Evolutionary conservation across 2,888 invertebrate species (phyloP), one percentile per base, ranked within the genome.

Genomic region (Agrochola litura): DNA sequence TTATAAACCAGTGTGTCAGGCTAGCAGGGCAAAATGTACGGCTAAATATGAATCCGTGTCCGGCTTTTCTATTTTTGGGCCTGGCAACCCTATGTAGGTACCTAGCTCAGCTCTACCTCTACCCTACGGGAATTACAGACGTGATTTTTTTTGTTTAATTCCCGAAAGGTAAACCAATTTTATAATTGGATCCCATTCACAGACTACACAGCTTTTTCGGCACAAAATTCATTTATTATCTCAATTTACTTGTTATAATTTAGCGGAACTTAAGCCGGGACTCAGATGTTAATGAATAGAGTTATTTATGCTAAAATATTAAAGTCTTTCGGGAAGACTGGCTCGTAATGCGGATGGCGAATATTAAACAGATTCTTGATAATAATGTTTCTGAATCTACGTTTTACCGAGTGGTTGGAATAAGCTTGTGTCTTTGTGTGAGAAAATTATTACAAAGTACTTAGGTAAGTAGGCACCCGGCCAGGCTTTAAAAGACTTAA

Each of bases 241-340:
- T 64, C 64, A 84, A 88, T 82, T 86, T 77, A 82, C 85, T 87
- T 77, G 82, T 77, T 86, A 77, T 84, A 86, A 88, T 84, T 87
- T 84, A 70, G 64, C 84, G 65, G 41, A 88, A 83, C 72, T 81
- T 79, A 83, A 88, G 87, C 84, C 71, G 63, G 77, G 77, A 84
- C 72, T 66, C 76, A 60, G 87, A 82, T 86, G 87, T 67, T 84
- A 86, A 88, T 86, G 82, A 88, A 88, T 84, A 76, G 72, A 86
- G 79, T 78, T 86, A 88, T 88, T 88, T 87, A 88, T 88, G 87
- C 85, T 86, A 88, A 87, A 87, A 86, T 87, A 87, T 87, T 76
- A 82, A 82, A 88, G 87, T 84, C 70, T 82, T 79, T 71, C 76
- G 60, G 71, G 82, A 67, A 78, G 79, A 73, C 75, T 76, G 82